Percentiles rank a stretch among this genome's conserved stretches.
Evolutionary conservation across 2,888 invertebrate genomes (phyloP).

Genomic region (Theodoxus fluviatilis): DNA sequence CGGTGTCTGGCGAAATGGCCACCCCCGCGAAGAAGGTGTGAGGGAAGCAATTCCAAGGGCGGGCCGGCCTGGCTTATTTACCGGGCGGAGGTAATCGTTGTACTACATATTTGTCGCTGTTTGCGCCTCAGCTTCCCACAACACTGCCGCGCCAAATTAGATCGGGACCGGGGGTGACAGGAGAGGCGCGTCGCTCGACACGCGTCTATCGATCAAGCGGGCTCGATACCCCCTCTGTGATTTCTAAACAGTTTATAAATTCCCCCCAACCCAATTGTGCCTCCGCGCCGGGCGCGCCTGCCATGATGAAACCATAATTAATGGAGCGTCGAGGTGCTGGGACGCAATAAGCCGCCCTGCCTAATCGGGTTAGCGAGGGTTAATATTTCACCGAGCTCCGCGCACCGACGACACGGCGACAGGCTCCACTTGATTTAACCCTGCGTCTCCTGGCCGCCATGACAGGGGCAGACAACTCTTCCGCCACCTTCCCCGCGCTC

Average conservation of each 20-base stretch:
- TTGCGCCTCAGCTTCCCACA: constrained; percentile 31
- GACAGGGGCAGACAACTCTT: too few relatives aligned
- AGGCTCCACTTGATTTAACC: too few relatives aligned
- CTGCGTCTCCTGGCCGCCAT: too few relatives aligned
- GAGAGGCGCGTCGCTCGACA: constrained; percentile 29
- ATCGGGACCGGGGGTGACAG: constrained; percentile 28
- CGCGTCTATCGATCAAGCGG: constrained; percentile 31
- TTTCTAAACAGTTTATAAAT: constrained; percentile 57
- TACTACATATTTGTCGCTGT: constrained; percentile 28
- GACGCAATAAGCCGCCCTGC: constrained; percentile 45
- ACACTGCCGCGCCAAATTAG: constrained; percentile 30
- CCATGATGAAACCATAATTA: constrained; percentile 49
- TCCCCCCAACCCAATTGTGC: constrained; percentile 46
- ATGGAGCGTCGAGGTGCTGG: constrained; percentile 42
- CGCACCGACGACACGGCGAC: constrained; percentile 17
- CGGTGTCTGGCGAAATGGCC: too few relatives aligned
- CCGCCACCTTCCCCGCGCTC: neutral
- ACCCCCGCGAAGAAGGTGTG: too few relatives aligned
- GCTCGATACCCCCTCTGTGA: constrained; percentile 43
- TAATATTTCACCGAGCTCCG: constrained; percentile 44
- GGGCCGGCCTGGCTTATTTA: constrained; percentile 23
- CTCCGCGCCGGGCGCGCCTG: constrained; percentile 35
- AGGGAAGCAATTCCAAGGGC: too few relatives aligned
- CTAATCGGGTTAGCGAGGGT: constrained; percentile 46
- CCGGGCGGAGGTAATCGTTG: constrained; percentile 21